Evolutionary conservation across 2,113 vertebrate species (phyloP).

Genomic region (Alouatta palliata): DNA sequence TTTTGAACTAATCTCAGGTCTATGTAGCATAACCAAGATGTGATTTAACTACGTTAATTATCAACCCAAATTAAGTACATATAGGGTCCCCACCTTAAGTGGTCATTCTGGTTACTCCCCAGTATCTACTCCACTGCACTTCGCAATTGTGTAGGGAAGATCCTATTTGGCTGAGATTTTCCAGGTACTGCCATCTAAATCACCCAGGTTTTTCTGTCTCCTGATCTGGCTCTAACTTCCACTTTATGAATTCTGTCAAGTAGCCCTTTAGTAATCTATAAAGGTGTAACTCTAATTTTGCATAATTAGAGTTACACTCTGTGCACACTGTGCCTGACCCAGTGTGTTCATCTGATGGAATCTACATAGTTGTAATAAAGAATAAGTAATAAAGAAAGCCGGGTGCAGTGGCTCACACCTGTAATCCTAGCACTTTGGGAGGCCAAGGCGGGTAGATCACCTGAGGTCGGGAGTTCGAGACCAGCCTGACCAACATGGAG

Average conservation of each 20-base stretch:
- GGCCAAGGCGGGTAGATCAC: too few relatives aligned
- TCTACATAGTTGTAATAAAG: neutral
- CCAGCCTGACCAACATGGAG: too few relatives aligned
- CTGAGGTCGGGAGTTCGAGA: too few relatives aligned
- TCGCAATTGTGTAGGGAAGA: neutral
- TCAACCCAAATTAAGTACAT: neutral
- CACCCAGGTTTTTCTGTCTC: neutral
- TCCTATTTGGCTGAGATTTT: neutral
- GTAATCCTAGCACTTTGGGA: too few relatives aligned
- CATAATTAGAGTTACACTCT: neutral
- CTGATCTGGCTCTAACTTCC: neutral
- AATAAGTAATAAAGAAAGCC: too few relatives aligned
- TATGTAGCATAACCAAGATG: neutral
- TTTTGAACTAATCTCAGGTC: neutral
- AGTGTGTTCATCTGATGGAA: neutral
- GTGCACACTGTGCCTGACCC: neutral
- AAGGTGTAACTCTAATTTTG: neutral
- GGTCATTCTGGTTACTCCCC: neutral
- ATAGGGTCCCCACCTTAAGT: neutral
- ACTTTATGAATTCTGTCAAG: slow-evolving; percentile 37
- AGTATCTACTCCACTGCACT: neutral
- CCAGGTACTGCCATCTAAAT: neutral
- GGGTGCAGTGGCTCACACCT: too few relatives aligned
- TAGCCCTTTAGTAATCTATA: neutral
- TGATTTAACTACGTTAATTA: neutral